phyloP scores from a whole-genome alignment of 2,888 invertebrate species.

The Tachystola acroxantha region DNA sequence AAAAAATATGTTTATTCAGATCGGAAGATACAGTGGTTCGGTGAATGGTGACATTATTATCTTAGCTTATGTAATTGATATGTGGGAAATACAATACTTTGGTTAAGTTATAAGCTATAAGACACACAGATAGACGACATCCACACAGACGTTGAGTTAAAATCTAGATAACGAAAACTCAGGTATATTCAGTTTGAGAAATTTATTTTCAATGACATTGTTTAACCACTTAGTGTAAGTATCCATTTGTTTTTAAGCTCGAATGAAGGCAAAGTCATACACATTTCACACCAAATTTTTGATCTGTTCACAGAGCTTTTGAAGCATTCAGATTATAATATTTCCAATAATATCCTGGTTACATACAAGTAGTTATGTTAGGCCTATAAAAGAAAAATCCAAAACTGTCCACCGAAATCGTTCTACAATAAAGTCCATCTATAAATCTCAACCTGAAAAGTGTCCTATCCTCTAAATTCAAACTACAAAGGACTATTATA shows the following conservation, averaged over 20 bases:
- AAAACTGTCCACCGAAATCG: too few species aligned
- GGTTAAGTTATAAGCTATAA: too few species aligned
- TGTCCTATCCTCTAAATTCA: not conserved
- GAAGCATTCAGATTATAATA: slow-evolving; percentile 1
- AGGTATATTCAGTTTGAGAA: slow-evolving; percentile 14
- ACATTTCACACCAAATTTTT: slow-evolving; percentile 19
- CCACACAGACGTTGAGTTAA: too few species aligned
- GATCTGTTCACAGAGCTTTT: not conserved
- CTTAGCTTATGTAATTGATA: not conserved
- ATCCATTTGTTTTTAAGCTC: slow-evolving; percentile 37
- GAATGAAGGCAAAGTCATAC: slow-evolving; percentile 40
- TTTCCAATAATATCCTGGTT: slow-evolving; percentile 1
- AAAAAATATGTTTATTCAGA: not conserved
- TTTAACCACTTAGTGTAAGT: slow-evolving; percentile 6
- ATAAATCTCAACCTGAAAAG: not conserved
- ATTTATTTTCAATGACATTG: slow-evolving; percentile 29
- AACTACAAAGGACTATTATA: not conserved
- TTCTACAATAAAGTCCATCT: too few species aligned
- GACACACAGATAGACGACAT: too few species aligned
- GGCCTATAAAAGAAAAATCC: too few species aligned
- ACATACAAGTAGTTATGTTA: not conserved
- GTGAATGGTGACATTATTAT: not conserved
- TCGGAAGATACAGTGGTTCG: not conserved
- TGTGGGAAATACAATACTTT: not conserved
- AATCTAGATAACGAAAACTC: slow-evolving; percentile 10